Evolutionary conservation across 2,888 invertebrate species (phyloP).

Genomic region (Chloromyia formosa): DNA sequence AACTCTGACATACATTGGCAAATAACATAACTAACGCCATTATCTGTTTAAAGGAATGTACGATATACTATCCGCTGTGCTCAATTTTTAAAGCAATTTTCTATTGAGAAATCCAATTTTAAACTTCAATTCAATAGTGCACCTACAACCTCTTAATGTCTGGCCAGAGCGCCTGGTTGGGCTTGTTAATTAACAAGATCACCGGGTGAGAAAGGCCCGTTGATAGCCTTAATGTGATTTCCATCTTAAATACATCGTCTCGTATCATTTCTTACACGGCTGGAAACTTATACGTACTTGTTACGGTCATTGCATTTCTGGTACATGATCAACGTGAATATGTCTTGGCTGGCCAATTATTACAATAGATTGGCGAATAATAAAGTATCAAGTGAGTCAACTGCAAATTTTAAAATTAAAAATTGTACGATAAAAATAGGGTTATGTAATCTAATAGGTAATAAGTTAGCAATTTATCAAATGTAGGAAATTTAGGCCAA

Average conservation of each 20-base stretch:
- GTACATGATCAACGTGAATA: conserved; percentile 28
- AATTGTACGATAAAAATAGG: neutral
- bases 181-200: conserved; percentile 9
- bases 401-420: conserved; percentile 4
- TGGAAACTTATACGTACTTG: conserved; percentile 17
- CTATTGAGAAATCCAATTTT: conserved; percentile 2
- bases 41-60: no score
- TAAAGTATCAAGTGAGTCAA: conserved; percentile 25
- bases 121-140: conserved; percentile 5
- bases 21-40: no score
- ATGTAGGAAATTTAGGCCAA: no score
- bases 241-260: neutral
- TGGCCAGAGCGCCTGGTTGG: no score
- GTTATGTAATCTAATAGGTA: conserved; percentile 1
- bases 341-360: conserved; percentile 26
- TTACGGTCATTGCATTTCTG: conserved; percentile 29
- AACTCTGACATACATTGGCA: no score
- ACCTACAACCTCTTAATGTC: neutral
- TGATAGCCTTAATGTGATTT: neutral
- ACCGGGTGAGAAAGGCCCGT: neutral
- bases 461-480: no score
- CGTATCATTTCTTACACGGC: conserved; percentile 22
- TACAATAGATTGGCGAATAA: conserved; percentile 9
- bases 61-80: no score
- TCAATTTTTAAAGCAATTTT: neutral